These are phyloP conservation scores for Argopecten irradians DNA, from an alignment of 1,140 invertebrate species.

Conservation along the genomic window DNA sequence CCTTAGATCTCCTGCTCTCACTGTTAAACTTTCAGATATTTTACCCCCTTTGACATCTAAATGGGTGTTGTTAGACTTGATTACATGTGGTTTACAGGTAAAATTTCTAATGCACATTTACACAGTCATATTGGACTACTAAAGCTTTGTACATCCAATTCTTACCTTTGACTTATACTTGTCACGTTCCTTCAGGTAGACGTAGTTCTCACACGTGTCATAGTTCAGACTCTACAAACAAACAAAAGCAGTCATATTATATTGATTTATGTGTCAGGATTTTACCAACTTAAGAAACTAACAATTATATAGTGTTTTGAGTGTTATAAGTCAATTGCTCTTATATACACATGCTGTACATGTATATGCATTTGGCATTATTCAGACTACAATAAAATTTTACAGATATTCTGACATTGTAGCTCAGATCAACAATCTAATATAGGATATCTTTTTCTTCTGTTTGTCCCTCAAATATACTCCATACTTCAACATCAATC, in stretches of 20 bases:
- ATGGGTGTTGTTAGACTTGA: not conserved
- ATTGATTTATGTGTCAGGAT: not conserved
- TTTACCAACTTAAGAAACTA: not conserved
- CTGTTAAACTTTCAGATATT: not conserved
- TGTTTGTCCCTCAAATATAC: too few relatives aligned
- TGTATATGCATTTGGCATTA: not conserved
- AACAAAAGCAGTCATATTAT: not conserved
- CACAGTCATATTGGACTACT: not conserved
- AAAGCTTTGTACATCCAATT: not conserved
- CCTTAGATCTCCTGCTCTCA: not conserved
- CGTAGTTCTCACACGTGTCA: conserved; percentile 73
- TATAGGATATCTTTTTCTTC: too few relatives aligned
- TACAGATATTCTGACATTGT: not conserved
- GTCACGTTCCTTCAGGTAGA: conserved; percentile 65
- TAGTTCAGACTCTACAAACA: conserved; percentile 75
- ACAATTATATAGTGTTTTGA: not conserved
- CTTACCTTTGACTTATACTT: conserved; percentile 68
- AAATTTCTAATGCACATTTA: not conserved
- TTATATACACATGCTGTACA: not conserved
- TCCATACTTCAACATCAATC: too few relatives aligned
- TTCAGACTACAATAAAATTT: not conserved
- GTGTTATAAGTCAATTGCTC: too few relatives aligned
- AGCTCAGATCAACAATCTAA: too few relatives aligned
- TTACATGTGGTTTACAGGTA: not conserved
- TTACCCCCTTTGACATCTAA: not conserved